phyloP scores from a whole-genome alignment of 1,140 invertebrate genomes.

The Anthonomus grandis region DNA sequence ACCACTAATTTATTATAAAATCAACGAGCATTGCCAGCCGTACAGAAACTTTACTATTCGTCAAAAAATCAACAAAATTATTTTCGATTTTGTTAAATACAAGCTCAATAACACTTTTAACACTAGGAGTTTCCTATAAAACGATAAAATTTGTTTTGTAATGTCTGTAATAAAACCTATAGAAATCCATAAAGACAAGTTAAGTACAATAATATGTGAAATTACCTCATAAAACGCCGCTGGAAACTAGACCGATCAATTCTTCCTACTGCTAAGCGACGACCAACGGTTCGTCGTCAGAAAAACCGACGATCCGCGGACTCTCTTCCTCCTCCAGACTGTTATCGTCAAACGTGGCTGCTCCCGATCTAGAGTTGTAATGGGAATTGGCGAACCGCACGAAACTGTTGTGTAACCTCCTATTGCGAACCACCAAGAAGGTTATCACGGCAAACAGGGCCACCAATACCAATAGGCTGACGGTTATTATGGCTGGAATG shows the following conservation, averaged over 20 bases:
- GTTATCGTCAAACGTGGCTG: constrained; percentile 77
- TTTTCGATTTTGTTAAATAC: no score
- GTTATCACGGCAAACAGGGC: constrained; percentile 57
- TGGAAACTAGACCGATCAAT: constrained; percentile 24
- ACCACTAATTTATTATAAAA: no score
- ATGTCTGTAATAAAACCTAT: no score
- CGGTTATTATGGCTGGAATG: constrained; percentile 22
- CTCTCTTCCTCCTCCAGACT: constrained; percentile 75
- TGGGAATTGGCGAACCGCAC: constrained; percentile 80
- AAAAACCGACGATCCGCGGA: constrained; percentile 85
- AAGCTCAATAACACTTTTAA: no score
- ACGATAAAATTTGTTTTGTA: no score
- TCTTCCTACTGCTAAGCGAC: constrained; percentile 62
- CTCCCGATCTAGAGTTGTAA: constrained; percentile 79
- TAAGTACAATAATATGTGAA: no score
- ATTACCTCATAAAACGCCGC: constrained; percentile 2
- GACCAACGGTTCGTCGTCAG: constrained; percentile 90
- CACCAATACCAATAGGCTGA: constrained; percentile 47
- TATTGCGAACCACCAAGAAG: constrained; percentile 66
- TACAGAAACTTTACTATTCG: no score
- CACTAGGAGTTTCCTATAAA: no score
- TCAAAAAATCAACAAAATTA: no score
- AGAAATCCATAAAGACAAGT: no score
- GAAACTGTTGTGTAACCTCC: constrained; percentile 73
- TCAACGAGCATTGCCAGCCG: no score